Evolutionary conservation across 2,797 vertebrate species (phyloP).

Genomic region (Petrocephalus schoutedeni): DNA sequence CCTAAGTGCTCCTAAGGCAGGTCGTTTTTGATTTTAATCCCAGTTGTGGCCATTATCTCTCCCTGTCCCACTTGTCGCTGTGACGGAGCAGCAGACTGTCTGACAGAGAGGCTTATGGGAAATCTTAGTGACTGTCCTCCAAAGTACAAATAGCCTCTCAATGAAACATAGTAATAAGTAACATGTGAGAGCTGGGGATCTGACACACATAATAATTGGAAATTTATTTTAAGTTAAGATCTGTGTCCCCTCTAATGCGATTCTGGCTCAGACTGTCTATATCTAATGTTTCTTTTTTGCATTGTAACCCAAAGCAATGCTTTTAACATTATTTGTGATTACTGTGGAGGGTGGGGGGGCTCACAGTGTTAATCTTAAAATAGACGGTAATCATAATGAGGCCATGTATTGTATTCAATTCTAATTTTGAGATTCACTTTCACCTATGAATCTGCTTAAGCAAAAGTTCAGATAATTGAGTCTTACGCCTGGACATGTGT

Average conservation of each 20-base stretch:
- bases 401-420: not conserved
- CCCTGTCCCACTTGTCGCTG: not conserved
- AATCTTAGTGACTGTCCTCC: not conserved
- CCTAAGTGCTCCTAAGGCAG: not conserved
- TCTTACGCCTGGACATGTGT: not conserved
- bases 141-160: not conserved
- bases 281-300: not conserved
- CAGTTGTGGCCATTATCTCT: not conserved
- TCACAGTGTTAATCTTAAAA: not conserved
- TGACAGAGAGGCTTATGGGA: not conserved
- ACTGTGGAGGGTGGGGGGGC: not conserved
- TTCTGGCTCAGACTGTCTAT: not conserved
- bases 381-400: not conserved
- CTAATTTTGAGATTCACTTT: not conserved
- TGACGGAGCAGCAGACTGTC: not conserved
- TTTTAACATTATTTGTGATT: not conserved
- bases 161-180: not conserved
- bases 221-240: constrained; percentile 3
- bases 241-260: not conserved
- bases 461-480: not conserved
- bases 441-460: not conserved
- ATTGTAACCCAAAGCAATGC: not conserved
- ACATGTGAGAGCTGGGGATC: not conserved
- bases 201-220: not conserved
- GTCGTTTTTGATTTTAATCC: not conserved